phyloP scores from a whole-genome alignment of 2,888 invertebrate genomes.

The Gryllus longicercus region DNA sequence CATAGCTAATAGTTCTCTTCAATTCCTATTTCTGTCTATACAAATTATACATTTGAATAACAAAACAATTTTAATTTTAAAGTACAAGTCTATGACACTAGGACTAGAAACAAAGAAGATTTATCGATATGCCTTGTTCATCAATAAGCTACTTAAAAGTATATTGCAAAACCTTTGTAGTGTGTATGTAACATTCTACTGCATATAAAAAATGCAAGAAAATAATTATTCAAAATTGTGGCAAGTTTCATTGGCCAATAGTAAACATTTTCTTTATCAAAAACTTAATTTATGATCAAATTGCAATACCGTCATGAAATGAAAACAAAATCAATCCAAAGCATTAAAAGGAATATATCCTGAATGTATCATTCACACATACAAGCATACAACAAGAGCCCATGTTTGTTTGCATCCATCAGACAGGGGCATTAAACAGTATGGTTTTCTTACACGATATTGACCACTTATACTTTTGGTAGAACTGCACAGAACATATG shows the following conservation, averaged over 20 bases:
- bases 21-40: conserved; percentile 5
- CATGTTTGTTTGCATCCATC: no score
- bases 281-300: no score
- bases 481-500: no score
- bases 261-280: no score
- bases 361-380: no score
- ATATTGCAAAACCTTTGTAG: background rate
- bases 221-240: background rate
- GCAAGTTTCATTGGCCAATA: background rate
- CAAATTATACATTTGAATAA: conserved; percentile 10
- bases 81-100: background rate
- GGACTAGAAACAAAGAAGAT: conserved; percentile 3
- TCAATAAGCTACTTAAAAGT: background rate
- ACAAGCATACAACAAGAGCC: no score
- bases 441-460: no score
- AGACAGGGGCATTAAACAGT: no score
- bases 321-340: no score
- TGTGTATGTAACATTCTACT: background rate
- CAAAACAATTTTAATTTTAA: background rate
- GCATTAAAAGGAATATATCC: no score
- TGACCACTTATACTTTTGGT: no score
- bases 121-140: background rate
- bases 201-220: background rate
- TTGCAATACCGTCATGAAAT: no score
- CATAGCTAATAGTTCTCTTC: background rate